phyloP scores from a whole-genome alignment of 1,140 invertebrate species.

The Brevipalpus yothersi region DNA sequence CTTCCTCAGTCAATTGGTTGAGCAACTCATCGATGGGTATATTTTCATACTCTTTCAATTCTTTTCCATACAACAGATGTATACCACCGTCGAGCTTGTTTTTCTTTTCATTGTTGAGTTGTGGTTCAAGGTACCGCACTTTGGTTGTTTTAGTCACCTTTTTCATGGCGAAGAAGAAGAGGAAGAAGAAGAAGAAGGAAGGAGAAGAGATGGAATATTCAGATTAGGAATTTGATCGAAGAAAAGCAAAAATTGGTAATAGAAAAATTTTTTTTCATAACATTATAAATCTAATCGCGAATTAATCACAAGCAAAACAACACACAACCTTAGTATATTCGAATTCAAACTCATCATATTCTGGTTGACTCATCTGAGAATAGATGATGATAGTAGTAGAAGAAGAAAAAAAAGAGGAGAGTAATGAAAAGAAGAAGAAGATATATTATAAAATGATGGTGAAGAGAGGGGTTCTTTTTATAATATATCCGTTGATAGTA shows the following conservation, averaged over 20 bases:
- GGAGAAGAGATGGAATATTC: neutral
- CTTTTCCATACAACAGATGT: slow-evolving; percentile 55
- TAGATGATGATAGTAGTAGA: too few relatives aligned
- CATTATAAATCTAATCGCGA: too few relatives aligned
- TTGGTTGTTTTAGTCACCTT: slow-evolving; percentile 8
- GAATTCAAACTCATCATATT: slow-evolving; percentile 11
- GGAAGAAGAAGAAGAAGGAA: neutral
- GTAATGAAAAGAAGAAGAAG: too few relatives aligned
- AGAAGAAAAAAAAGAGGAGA: too few relatives aligned
- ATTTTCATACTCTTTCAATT: slow-evolving; percentile 76
- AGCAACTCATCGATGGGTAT: slow-evolving; percentile 91
- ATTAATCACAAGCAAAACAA: too few relatives aligned
- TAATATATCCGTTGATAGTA: too few relatives aligned
- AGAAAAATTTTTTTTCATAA: too few relatives aligned
- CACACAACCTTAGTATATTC: slow-evolving; percentile 10
- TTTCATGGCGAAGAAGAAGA: neutral
- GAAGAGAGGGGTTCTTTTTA: too few relatives aligned
- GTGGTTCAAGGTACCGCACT: slow-evolving; percentile 1
- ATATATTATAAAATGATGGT: too few relatives aligned
- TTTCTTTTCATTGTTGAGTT: slow-evolving; percentile 1
- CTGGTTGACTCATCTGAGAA: slow-evolving; percentile 4
- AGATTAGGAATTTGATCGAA: slow-evolving; percentile 1
- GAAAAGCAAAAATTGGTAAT: neutral
- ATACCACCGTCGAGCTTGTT: neutral
- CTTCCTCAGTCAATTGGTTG: slow-evolving; percentile 71